These are phyloP conservation scores for Andrena dorsata DNA, from an alignment of 2,888 invertebrate genomes.

Conservation along the genomic window DNA sequence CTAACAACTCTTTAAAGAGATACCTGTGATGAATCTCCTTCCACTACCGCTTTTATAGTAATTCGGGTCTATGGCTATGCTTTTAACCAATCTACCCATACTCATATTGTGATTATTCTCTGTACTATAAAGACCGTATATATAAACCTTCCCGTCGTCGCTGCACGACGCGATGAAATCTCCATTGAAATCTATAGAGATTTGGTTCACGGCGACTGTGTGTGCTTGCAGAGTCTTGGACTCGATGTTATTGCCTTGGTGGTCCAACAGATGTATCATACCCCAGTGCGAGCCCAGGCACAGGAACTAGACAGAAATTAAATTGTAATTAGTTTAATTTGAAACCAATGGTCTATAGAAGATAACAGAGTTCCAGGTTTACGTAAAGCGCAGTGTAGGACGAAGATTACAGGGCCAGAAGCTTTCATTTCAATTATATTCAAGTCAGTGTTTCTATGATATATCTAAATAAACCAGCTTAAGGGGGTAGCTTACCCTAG, in stretches of 20 bases:
- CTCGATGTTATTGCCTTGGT: slow-evolving; percentile 93
- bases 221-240: slow-evolving; percentile 92
- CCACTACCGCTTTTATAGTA: slow-evolving; percentile 91
- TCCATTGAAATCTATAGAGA: slow-evolving; percentile 97
- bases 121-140: slow-evolving; percentile 94
- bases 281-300: slow-evolving; percentile 98
- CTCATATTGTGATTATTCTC: slow-evolving; percentile 93
- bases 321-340: too few relatives aligned
- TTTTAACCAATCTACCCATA: slow-evolving; percentile 93
- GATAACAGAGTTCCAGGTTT: neutral
- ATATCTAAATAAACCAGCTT: slow-evolving; percentile 27
- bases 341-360: neutral
- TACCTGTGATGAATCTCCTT: slow-evolving; percentile 94
- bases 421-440: neutral
- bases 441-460: neutral
- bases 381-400: neutral
- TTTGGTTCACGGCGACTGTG: slow-evolving; percentile 96
- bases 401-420: neutral
- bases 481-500: neutral
- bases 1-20: slow-evolving; percentile 28
- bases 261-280: slow-evolving; percentile 94
- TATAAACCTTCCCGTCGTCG: slow-evolving; percentile 94
- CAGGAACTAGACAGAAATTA: slow-evolving; percentile 89
- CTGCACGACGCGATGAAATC: slow-evolving; percentile 97
- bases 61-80: slow-evolving; percentile 94